phyloP scores from a whole-genome alignment of 1,140 invertebrate species.

The Dryas iulia region DNA sequence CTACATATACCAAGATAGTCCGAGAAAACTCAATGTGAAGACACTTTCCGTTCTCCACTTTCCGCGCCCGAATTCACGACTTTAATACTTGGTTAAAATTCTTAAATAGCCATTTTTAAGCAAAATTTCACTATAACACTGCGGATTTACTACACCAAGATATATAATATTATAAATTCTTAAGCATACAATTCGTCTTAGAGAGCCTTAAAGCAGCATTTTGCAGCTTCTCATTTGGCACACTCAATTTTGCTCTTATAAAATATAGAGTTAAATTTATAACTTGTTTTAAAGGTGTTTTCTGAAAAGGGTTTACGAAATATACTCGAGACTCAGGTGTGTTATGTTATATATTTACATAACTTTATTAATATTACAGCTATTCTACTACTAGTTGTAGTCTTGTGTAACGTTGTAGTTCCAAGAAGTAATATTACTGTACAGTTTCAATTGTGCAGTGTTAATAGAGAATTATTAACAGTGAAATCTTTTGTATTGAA shows the following conservation, averaged over 20 bases:
- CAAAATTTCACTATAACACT: background rate
- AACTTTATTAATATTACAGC: background rate
- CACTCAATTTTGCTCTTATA: background rate
- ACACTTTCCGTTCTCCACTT: too few species aligned
- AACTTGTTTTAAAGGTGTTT: background rate
- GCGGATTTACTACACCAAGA: background rate
- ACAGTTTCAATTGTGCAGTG: too few species aligned
- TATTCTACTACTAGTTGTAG: too few species aligned
- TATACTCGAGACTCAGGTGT: background rate
- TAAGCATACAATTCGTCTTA: background rate
- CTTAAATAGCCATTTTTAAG: too few species aligned
- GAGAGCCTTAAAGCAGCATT: background rate
- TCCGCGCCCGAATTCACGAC: too few species aligned
- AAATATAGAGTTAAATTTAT: background rate
- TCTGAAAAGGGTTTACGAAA: background rate
- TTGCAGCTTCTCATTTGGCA: background rate
- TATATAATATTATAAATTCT: background rate
- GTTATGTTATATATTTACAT: background rate
- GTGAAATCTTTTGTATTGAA: too few species aligned
- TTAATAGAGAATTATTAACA: too few species aligned
- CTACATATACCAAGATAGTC: too few species aligned
- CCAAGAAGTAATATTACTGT: too few species aligned
- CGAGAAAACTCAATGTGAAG: too few species aligned
- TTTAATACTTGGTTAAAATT: too few species aligned
- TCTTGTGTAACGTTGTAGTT: background rate